These are phyloP conservation scores for Ormyrus thymus DNA, from an alignment of 2,888 invertebrate genomes.

Conservation along the genomic window DNA sequence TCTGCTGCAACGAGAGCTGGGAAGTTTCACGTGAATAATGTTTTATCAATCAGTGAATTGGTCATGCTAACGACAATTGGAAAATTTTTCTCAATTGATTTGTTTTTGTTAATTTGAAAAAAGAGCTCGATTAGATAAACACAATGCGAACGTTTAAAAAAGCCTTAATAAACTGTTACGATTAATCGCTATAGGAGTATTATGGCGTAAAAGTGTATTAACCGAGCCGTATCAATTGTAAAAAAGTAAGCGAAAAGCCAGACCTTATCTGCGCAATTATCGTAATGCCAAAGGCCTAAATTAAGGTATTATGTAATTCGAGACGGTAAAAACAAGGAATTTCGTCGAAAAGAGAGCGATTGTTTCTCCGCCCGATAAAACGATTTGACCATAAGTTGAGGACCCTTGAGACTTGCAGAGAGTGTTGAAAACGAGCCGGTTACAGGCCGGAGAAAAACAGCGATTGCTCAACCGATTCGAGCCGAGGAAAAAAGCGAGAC, in stretches of 20 bases:
- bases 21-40: too few relatives aligned
- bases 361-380: background rate
- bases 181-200: conserved; percentile 5
- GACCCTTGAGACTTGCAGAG: too few relatives aligned
- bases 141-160: too few relatives aligned
- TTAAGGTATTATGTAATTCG: conserved; percentile 9
- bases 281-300: conserved; percentile 10
- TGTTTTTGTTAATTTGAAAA: too few relatives aligned
- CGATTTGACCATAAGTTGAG: background rate
- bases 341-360: background rate
- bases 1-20: too few relatives aligned
- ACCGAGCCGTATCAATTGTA: background rate
- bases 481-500: background rate
- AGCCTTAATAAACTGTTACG: background rate
- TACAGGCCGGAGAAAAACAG: too few relatives aligned
- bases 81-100: too few relatives aligned
- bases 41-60: too few relatives aligned
- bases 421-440: too few relatives aligned
- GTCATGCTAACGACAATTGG: too few relatives aligned
- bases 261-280: conserved; percentile 25
- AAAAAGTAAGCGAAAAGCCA: background rate
- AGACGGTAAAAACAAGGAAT: conserved; percentile 9
- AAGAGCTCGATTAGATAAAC: too few relatives aligned
- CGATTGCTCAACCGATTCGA: background rate
- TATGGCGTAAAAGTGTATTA: background rate